Percentiles rank a stretch among this genome's conserved stretches.
phyloP scores from a whole-genome alignment of 2,888 invertebrate species.

The Eurytoma adleriae region DNA sequence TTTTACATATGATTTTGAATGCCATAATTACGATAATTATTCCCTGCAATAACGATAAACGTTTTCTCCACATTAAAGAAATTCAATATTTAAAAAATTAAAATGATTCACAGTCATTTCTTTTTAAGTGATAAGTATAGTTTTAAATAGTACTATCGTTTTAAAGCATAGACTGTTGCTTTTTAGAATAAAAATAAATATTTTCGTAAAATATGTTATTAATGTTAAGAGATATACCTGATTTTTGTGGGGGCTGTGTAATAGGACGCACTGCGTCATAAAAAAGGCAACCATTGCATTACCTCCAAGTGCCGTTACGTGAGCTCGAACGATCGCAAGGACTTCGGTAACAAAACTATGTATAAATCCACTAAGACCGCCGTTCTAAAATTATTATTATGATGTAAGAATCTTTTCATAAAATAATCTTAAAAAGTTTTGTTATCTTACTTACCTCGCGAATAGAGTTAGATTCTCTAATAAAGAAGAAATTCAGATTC shows the following conservation, averaged over 20 bases:
- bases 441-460: slow-evolving; percentile 80
- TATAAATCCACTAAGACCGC: slow-evolving; percentile 95
- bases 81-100: too few relatives aligned
- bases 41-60: too few relatives aligned
- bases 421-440: neutral
- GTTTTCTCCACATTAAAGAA: too few relatives aligned
- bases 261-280: slow-evolving; percentile 92
- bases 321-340: slow-evolving; percentile 93
- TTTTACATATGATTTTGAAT: too few relatives aligned
- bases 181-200: too few relatives aligned
- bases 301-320: slow-evolving; percentile 94
- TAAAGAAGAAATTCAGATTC: slow-evolving; percentile 95
- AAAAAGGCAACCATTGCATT: slow-evolving; percentile 97
- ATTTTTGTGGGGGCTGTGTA: slow-evolving; percentile 96
- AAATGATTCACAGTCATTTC: too few relatives aligned
- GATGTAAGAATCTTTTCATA: neutral
- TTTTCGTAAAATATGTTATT: neutral
- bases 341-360: slow-evolving; percentile 96
- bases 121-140: too few relatives aligned
- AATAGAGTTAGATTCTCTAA: slow-evolving; percentile 94
- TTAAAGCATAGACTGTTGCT: too few relatives aligned
- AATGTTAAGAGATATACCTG: slow-evolving; percentile 81
- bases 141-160: too few relatives aligned
- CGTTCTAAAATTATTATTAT: slow-evolving; percentile 79
- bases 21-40: too few relatives aligned